phyloP scores from a whole-genome alignment of 2,888 invertebrate genomes.

The Cerceris ruficornis region DNA sequence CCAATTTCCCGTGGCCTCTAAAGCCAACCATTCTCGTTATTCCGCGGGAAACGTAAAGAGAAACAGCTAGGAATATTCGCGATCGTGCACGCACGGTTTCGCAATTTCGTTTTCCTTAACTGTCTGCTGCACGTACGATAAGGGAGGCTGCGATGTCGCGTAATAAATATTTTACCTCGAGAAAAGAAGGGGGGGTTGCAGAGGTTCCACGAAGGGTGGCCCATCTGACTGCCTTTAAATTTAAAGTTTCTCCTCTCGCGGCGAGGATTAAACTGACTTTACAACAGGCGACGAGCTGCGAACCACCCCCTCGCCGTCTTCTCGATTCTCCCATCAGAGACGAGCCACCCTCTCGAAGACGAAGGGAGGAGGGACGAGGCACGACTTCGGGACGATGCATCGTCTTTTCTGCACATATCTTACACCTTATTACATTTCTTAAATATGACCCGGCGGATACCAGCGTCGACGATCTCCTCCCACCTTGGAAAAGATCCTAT shows the following conservation, averaged over 20 bases:
- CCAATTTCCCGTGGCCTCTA: no score
- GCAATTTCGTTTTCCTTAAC: slow-evolving; percentile 55
- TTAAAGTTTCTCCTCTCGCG: slow-evolving; percentile 60
- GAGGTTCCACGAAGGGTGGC: slow-evolving; percentile 14
- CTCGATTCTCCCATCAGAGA: neutral
- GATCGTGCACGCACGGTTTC: slow-evolving; percentile 20
- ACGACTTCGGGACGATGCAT: slow-evolving; percentile 58
- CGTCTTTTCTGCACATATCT: slow-evolving; percentile 67
- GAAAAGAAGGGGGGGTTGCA: slow-evolving; percentile 9
- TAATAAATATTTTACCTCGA: slow-evolving; percentile 67
- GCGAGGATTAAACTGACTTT: slow-evolving; percentile 70
- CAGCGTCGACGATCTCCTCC: slow-evolving; percentile 36
- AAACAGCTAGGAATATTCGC: slow-evolving; percentile 12
- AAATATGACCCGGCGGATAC: slow-evolving; percentile 69
- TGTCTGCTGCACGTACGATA: slow-evolving; percentile 60
- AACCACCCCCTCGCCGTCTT: slow-evolving; percentile 9
- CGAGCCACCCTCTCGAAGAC: neutral
- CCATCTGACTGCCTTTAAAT: slow-evolving; percentile 59
- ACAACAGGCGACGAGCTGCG: slow-evolving; percentile 54
- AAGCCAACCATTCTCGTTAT: neutral
- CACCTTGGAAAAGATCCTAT: slow-evolving; percentile 9
- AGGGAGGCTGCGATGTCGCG: slow-evolving; percentile 52
- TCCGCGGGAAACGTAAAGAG: slow-evolving; percentile 1
- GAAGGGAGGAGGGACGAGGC: neutral
- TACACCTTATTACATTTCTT: slow-evolving; percentile 77